Base-by-base conservation (phyloP, 2,113 vertebrate species). In the Furnarius figulus region DNA sequence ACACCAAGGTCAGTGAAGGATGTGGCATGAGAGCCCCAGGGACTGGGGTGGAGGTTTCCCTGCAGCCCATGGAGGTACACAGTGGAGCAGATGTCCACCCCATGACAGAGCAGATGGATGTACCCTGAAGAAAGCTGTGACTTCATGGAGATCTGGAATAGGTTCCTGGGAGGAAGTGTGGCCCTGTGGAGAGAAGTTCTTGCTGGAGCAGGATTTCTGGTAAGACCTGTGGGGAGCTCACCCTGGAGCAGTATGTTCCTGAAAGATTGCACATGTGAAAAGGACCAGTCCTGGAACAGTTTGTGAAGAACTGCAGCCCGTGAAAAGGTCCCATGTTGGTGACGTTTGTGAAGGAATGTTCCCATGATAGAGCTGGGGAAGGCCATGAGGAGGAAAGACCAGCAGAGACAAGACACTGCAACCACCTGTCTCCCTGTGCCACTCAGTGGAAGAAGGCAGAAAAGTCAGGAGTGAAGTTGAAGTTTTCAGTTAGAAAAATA, bases 101-200 rank as follows among this genome's bases (percentile, higher is more conserved):
- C 58, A 59, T 14, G 24, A 58, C 56, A 35, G 58, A 61, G 58
- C 58, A 37, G 58, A 25, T 37, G 58, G 58, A 61, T 37, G 35
- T 12, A 61, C 58, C n/a, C 35, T 37, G 58, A 61, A 37, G n/a
- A 22, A 61, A 61, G 9, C 23, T 61, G 7, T 75, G 50, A 49
- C 20, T 33, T 50, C n/a, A 40, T 24, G 39, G 56, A 40, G 19
- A 25, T 40, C 8, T 49, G 71, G 35, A 56, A 66, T 31, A 49
- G 20, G 2, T 10, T 75, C 19, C 42, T 56, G n/a, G 46, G 40
- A 85, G 40, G 12, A 39, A 9, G n/a, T 56, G 12, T 56, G 40
- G 14, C 40, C 2, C 1, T 39, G 15, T n/a, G n/a, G 47, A 35
- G 39, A 31, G n/a, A 40, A 44, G 15, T 13, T 42, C 0, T 0